Conservation (phyloP, 2,797 vertebrate species). For the Molossus alvarezi region DNA sequence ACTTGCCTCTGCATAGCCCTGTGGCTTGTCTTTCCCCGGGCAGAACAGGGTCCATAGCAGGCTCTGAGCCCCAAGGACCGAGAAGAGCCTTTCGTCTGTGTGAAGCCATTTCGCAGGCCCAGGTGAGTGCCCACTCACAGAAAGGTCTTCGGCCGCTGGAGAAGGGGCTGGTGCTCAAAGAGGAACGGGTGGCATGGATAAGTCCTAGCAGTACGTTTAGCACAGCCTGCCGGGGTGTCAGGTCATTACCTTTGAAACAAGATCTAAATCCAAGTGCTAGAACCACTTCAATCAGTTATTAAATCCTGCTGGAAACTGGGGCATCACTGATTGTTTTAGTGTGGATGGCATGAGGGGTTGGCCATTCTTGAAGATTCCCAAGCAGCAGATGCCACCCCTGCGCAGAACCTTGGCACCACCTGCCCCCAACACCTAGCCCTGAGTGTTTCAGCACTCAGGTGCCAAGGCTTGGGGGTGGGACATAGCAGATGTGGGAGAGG, state of each 20-base stretch:
- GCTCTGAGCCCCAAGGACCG: too few relatives aligned
- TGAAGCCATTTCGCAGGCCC: too few relatives aligned
- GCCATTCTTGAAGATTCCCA: background rate
- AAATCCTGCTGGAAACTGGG: too few relatives aligned
- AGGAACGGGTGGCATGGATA: background rate
- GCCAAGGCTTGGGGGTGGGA: too few relatives aligned
- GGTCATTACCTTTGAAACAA: slow-evolving; percentile 73
- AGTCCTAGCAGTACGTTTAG: slow-evolving; percentile 21
- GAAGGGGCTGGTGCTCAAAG: slow-evolving; percentile 24
- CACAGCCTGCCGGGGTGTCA: background rate
- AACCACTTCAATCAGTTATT: slow-evolving; percentile 73
- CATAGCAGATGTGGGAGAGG: too few relatives aligned
- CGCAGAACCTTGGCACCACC: background rate
- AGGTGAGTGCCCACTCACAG: too few relatives aligned
- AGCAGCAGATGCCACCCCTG: background rate
- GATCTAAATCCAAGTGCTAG: slow-evolving; percentile 74
- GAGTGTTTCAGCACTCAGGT: background rate
- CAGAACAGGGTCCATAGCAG: too few relatives aligned
- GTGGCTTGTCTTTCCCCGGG: too few relatives aligned
- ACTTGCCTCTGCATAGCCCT: too few relatives aligned
- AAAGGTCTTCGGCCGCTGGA: background rate
- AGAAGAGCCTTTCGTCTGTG: too few relatives aligned
- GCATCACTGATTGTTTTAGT: too few relatives aligned
- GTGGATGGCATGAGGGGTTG: background rate
- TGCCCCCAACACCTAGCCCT: background rate